Evolutionary conservation across 1,140 invertebrate species (phyloP), one percentile per base, ranked within the genome.

Genomic region (Parapsyche elsis): DNA sequence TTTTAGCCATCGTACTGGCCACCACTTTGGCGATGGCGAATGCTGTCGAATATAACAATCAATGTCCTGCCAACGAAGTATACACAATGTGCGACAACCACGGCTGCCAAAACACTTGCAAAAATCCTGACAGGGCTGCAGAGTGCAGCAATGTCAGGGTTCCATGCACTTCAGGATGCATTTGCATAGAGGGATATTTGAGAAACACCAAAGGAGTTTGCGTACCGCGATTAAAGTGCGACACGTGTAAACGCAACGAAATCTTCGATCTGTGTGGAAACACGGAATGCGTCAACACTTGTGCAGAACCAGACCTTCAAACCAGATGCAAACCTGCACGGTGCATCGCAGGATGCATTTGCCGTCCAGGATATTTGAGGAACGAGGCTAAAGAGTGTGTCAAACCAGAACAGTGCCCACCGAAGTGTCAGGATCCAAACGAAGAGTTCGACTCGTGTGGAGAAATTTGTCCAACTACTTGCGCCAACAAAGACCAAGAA

Each of bases 241-340:
- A 45, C 38, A 64, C 30, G 4, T 75, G 71, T 53, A 74, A 71
- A 30, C 24, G 23, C 5, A 38, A 44, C 23, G 67, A 71, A 71
- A 71, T 71, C 24, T 71, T 53, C 44, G 45, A 74, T 19, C n/a
- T 74, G 30, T 74, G 45, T 76, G 80, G 71, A 0, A 78, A 82
- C 49, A 74, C 44, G n/a, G 61, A 9, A 30, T 83, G 79, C 45
- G 53, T 71, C 44, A 82, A 83, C 49, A 83, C 81, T 14, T 83
- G 81, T 49, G 71, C 26, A 12, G 59, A 71, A 21, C 79, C 79
- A 9, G 23, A 78, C 9, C 7, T 23, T 5, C 16, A 9, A 4
- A 12, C 9, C 9, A 46, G 5, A 14, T 67, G 59, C 30, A 45
- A 4, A 30, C 30, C 76, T 7, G 57, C 2, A 38, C 1, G 53